A percentile compares a stretch with the other conserved stretches of the same genome.
Evolutionary conservation across 2,888 invertebrate genomes (phyloP).

Genomic region (Acronicta leporina): DNA sequence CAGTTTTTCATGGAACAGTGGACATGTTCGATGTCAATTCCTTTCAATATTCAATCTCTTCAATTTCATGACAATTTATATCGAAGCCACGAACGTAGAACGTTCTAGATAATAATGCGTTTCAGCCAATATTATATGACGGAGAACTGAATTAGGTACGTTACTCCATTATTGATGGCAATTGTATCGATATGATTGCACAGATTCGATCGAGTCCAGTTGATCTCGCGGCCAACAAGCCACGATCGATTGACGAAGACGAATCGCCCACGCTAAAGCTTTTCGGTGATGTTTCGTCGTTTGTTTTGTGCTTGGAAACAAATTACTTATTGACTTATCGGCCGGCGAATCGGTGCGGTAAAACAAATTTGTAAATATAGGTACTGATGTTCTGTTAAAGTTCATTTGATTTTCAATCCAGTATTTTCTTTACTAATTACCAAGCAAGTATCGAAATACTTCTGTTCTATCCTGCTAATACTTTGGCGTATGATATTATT

Average conservation of each 20-base stretch:
- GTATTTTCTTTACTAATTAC: too few relatives aligned
- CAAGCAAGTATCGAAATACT: too few relatives aligned
- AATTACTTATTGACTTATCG: constrained; percentile 29
- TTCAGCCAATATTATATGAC: neutral
- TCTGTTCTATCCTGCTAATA: too few relatives aligned
- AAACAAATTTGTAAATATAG: too few relatives aligned
- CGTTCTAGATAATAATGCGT: constrained; percentile 1
- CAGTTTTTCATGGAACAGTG: too few relatives aligned
- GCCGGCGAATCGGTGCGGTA: neutral
- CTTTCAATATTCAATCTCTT: neutral
- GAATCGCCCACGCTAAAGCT: constrained; percentile 5
- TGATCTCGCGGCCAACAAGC: constrained; percentile 5
- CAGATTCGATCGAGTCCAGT: constrained; percentile 18
- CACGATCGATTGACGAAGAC: constrained; percentile 1
- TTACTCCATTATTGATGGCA: constrained; percentile 20
- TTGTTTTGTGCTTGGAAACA: constrained; percentile 20
- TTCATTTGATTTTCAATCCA: too few relatives aligned
- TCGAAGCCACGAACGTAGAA: neutral
- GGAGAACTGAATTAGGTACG: constrained; percentile 8
- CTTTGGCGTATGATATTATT: too few relatives aligned
- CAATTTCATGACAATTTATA: neutral
- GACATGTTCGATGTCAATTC: neutral
- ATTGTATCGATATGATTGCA: constrained; percentile 34
- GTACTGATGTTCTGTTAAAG: too few relatives aligned
- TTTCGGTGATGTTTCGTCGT: constrained; percentile 15